phyloP scores from a whole-genome alignment of 2,888 invertebrate genomes.

The Cremastinae sp. region DNA sequence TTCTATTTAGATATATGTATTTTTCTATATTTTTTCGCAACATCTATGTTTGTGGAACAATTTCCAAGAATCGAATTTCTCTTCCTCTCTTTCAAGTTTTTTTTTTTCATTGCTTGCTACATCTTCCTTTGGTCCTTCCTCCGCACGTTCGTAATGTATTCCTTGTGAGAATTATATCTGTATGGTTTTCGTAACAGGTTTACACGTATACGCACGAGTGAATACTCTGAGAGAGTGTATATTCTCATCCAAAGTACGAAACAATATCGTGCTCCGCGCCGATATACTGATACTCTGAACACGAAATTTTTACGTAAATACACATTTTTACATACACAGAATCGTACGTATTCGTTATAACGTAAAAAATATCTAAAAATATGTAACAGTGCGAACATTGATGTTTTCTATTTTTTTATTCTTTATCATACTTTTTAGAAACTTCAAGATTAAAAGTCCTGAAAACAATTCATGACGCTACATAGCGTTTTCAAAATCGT shows the following conservation, averaged over 20 bases:
- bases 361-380: too few species aligned
- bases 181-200: slow-evolving; percentile 53
- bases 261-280: slow-evolving; percentile 10
- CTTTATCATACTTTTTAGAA: too few species aligned
- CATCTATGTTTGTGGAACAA: slow-evolving; percentile 6
- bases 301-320: neutral
- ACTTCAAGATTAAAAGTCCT: too few species aligned
- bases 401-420: too few species aligned
- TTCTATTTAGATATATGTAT: too few species aligned
- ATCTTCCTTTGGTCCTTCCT: slow-evolving; percentile 12
- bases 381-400: too few species aligned
- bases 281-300: neutral
- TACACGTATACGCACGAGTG: slow-evolving; percentile 44
- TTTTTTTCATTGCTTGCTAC: slow-evolving; percentile 25
- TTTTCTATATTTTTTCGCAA: slow-evolving; percentile 18
- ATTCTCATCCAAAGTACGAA: slow-evolving; percentile 31
- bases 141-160: slow-evolving; percentile 16
- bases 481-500: too few species aligned
- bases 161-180: slow-evolving; percentile 5
- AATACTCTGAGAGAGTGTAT: slow-evolving; percentile 29
- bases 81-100: slow-evolving; percentile 22
- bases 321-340: too few species aligned
- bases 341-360: too few species aligned
- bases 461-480: too few species aligned
- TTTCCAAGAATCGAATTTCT: slow-evolving; percentile 51